Conservation (phyloP, 2,888 invertebrate species). For the Amiota communis region DNA sequence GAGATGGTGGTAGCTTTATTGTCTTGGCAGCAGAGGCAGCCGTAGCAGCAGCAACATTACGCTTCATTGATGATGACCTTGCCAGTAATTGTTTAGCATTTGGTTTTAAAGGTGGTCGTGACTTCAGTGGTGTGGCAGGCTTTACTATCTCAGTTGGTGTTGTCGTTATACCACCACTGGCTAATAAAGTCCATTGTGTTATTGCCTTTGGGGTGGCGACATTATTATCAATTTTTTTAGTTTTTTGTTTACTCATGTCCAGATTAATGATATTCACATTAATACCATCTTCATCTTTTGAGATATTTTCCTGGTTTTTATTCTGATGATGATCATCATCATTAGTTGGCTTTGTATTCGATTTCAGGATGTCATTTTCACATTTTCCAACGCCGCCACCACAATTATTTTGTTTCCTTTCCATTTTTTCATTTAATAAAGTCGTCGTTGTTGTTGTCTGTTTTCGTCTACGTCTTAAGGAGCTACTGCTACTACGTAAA, state of each 20-base stretch:
- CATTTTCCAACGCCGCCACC: not conserved
- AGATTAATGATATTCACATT: slow-evolving; percentile 50
- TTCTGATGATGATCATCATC: not conserved
- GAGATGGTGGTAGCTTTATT: not conserved
- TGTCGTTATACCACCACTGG: slow-evolving; percentile 53
- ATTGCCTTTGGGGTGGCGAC: slow-evolving; percentile 17
- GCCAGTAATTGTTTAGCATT: not conserved
- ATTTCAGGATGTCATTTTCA: not conserved
- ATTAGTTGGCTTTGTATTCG: not conserved
- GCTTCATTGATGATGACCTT: slow-evolving; percentile 24
- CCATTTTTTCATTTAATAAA: slow-evolving; percentile 8
- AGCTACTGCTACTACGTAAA: slow-evolving; percentile 22
- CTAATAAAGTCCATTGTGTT: slow-evolving; percentile 62
- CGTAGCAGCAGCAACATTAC: not conserved
- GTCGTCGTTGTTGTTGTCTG: slow-evolving; percentile 7
- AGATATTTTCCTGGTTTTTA: not conserved
- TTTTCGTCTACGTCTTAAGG: slow-evolving; percentile 29
- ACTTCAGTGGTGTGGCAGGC: not conserved
- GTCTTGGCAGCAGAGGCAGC: slow-evolving; percentile 1
- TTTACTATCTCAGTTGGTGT: slow-evolving; percentile 3
- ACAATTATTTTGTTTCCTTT: not conserved
- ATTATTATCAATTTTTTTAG: not conserved
- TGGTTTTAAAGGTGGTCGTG: slow-evolving; percentile 3
- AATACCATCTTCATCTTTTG: slow-evolving; percentile 46
- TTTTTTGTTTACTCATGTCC: slow-evolving; percentile 34